phyloP scores from a whole-genome alignment of 2,113 vertebrate genomes.

The Motacilla alba region DNA sequence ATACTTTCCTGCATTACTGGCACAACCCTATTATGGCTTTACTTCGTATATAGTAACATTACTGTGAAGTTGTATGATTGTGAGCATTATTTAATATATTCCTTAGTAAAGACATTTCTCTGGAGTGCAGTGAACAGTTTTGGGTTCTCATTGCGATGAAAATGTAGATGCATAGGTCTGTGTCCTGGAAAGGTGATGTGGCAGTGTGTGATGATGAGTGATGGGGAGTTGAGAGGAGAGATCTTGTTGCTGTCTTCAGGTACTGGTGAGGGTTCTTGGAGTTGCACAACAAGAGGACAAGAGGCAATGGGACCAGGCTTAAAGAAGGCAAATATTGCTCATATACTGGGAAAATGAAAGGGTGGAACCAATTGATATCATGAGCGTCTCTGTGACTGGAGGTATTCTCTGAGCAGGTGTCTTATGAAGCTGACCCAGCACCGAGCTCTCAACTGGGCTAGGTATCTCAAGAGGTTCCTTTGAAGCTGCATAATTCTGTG shows the following conservation, averaged over 20 bases:
- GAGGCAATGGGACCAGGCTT: not conserved
- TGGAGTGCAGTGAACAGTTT: not conserved
- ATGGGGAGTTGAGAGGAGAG: not conserved
- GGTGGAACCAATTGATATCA: fast-evolving
- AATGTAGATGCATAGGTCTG: not conserved
- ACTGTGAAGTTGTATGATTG: not conserved
- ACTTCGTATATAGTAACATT: not conserved
- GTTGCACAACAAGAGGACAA: not conserved
- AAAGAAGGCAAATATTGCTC: not conserved
- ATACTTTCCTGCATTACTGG: not conserved
- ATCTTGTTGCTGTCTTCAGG: not conserved
- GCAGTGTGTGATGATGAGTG: not conserved
- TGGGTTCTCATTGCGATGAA: not conserved
- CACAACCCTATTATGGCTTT: not conserved
- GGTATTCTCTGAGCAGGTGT: not conserved
- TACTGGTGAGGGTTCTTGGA: not conserved
- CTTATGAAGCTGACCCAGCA: not conserved
- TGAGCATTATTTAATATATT: not conserved
- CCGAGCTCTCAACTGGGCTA: fast-evolving
- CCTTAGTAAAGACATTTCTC: not conserved
- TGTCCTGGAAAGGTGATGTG: not conserved
- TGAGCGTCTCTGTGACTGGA: not conserved
- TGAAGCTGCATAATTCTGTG: not conserved
- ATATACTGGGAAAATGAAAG: not conserved
- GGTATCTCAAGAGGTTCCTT: not conserved